A percentile compares a stretch with the other conserved stretches of the same genome.
phyloP scores from a whole-genome alignment of 2,888 invertebrate species.

The Frankliniella intonsa region DNA sequence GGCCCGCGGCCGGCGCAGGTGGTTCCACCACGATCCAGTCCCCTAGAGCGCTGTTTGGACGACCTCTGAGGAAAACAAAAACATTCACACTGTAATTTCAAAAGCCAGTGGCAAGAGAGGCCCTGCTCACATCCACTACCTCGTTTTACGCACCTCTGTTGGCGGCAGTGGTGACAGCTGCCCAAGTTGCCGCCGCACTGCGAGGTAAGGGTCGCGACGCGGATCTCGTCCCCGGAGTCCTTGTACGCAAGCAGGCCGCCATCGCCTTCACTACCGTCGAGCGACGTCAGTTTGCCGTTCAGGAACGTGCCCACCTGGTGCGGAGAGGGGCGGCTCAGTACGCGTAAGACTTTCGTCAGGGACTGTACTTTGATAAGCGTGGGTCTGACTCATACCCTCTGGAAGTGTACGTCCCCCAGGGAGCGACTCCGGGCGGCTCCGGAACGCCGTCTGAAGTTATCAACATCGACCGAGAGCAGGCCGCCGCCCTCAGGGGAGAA shows the following conservation, averaged over 20 bases:
- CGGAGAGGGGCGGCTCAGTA: background rate
- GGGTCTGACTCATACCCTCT: slow-evolving; percentile 34
- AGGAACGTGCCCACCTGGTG: slow-evolving; percentile 35
- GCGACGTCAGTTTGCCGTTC: slow-evolving; percentile 35
- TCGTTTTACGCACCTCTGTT: slow-evolving; percentile 28
- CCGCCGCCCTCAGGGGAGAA: slow-evolving; percentile 46
- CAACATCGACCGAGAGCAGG: slow-evolving; percentile 45
- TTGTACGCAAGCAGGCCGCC: slow-evolving; percentile 37
- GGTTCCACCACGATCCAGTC: slow-evolving; percentile 18
- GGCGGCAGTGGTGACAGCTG: slow-evolving; percentile 30
- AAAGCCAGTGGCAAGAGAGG: background rate
- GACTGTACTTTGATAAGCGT: background rate
- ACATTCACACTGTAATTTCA: slow-evolving; percentile 29
- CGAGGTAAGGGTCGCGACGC: slow-evolving; percentile 35
- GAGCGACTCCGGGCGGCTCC: slow-evolving; percentile 32
- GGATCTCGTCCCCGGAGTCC: slow-evolving; percentile 36
- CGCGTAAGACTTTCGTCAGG: background rate
- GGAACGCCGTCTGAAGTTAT: slow-evolving; percentile 41
- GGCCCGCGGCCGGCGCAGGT: background rate
- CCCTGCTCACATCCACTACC: background rate
- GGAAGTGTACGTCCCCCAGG: slow-evolving; percentile 35
- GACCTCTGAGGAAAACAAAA: slow-evolving; percentile 28
- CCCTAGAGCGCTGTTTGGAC: background rate
- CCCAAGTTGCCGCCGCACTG: slow-evolving; percentile 34
- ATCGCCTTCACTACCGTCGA: slow-evolving; percentile 18